Conservation (phyloP, 1,140 invertebrate genomes). For the Drosophila pallidifrons region DNA sequence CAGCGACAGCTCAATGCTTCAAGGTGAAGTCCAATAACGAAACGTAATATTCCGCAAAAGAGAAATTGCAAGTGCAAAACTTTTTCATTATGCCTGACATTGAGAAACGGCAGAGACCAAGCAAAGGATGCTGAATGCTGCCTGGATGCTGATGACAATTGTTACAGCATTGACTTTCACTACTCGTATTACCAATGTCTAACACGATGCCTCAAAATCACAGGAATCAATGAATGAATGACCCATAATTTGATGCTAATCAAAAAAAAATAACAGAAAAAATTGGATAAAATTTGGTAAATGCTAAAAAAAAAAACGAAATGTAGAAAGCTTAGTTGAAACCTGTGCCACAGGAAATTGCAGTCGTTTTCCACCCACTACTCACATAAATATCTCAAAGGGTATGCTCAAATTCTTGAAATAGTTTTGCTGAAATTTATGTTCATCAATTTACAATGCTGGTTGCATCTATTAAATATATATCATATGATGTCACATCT, state of each 20-base stretch:
- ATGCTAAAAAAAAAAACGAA: background rate
- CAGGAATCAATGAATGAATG: constrained; percentile 30
- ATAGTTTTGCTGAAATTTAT: no score
- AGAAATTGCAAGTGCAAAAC: constrained; percentile 53
- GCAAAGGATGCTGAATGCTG: background rate
- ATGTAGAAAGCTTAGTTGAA: constrained; percentile 28
- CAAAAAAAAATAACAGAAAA: constrained; percentile 19
- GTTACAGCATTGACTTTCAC: background rate
- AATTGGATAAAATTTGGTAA: background rate
- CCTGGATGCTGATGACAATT: constrained; percentile 9
- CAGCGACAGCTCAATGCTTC: constrained; percentile 33
- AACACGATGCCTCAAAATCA: constrained; percentile 18
- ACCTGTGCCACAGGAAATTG: constrained; percentile 61
- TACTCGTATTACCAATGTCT: background rate
- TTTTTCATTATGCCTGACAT: constrained; percentile 68
- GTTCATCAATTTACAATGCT: no score
- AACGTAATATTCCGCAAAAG: constrained; percentile 42
- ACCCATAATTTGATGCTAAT: constrained; percentile 56
- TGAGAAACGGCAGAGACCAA: constrained; percentile 47
- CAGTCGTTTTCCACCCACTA: constrained; percentile 39
- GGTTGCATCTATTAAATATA: no score
- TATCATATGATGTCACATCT: no score
- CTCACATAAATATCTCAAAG: background rate
- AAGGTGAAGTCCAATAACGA: constrained; percentile 36
- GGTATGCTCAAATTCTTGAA: background rate